phyloP scores from a whole-genome alignment of 2,888 invertebrate species.

The Dione vanillae region DNA sequence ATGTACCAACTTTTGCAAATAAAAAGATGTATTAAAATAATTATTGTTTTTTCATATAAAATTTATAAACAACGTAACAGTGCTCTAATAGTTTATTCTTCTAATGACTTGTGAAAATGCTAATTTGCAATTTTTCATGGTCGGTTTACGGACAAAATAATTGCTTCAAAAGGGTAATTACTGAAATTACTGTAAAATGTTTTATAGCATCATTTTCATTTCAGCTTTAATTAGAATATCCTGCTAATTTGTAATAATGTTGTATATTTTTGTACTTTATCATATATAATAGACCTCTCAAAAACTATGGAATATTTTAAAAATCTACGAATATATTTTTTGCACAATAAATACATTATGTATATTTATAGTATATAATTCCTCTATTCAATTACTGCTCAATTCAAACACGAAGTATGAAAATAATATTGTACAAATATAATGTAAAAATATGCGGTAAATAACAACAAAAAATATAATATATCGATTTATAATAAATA shows the following conservation, averaged over 20 bases:
- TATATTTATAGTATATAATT: background rate
- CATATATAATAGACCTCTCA: too few relatives aligned
- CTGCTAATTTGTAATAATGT: slow-evolving; percentile 10
- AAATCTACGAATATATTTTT: too few relatives aligned
- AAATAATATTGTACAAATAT: background rate
- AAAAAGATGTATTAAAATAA: too few relatives aligned
- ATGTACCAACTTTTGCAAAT: too few relatives aligned
- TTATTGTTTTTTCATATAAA: too few relatives aligned
- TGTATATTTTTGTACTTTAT: background rate
- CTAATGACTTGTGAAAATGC: slow-evolving; percentile 15
- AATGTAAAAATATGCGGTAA: background rate
- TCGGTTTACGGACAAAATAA: slow-evolving; percentile 40
- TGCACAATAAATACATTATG: too few relatives aligned
- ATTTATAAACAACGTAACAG: background rate
- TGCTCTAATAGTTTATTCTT: background rate
- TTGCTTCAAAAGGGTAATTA: slow-evolving; percentile 30
- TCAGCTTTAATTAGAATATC: slow-evolving; percentile 21
- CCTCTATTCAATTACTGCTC: background rate
- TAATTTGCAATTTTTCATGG: slow-evolving; percentile 37
- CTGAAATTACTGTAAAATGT: slow-evolving; percentile 29
- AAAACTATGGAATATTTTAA: too few relatives aligned
- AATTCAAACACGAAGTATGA: background rate
- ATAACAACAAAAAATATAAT: slow-evolving; percentile 11
- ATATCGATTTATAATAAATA: slow-evolving; percentile 33
- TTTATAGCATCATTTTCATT: slow-evolving; percentile 26